A percentile compares a stretch with the other conserved stretches of the same genome.
Conservation (phyloP, 2,113 vertebrate genomes). For the Brachyhypopomus gauderio region DNA sequence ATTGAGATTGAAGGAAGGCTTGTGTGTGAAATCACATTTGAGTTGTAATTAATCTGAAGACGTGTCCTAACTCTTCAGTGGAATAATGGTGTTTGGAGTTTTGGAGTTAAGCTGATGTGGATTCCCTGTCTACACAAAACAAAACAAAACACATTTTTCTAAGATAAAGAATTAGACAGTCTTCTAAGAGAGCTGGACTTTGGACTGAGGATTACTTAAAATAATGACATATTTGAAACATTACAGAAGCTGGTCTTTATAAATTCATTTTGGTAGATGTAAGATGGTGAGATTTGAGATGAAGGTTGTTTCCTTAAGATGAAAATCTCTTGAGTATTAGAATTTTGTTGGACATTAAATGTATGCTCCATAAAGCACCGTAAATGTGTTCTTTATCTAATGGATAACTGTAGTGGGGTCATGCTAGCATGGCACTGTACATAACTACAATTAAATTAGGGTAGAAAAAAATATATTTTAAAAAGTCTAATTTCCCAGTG, state of each 20-base stretch:
- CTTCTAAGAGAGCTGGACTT: neutral
- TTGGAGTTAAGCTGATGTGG: constrained; percentile 9
- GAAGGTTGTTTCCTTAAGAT: too few relatives aligned
- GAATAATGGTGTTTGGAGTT: constrained; percentile 28
- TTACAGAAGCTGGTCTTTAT: neutral
- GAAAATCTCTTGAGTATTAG: too few relatives aligned
- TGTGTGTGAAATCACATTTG: constrained; percentile 59
- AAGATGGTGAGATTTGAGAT: neutral
- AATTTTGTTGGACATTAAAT: too few relatives aligned
- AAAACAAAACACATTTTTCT: constrained; percentile 25
- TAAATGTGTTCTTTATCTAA: too few relatives aligned
- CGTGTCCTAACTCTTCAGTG: constrained; percentile 39
- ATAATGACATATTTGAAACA: constrained; percentile 7
- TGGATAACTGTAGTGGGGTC: too few relatives aligned
- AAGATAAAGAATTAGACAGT: constrained; percentile 29
- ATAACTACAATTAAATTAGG: too few relatives aligned
- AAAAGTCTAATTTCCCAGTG: too few relatives aligned
- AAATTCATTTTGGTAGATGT: neutral
- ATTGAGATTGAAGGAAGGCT: constrained; percentile 42
- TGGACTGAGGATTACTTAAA: constrained; percentile 12
- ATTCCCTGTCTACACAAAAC: constrained; percentile 13
- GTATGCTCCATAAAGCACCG: too few relatives aligned
- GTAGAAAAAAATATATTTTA: too few relatives aligned
- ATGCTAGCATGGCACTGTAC: too few relatives aligned
- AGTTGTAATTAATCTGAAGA: constrained; percentile 58